Evolutionary conservation across 2,797 vertebrate genomes (phyloP), one percentile per base, ranked within the genome.

Genomic region (Pitangus sulphuratus): DNA sequence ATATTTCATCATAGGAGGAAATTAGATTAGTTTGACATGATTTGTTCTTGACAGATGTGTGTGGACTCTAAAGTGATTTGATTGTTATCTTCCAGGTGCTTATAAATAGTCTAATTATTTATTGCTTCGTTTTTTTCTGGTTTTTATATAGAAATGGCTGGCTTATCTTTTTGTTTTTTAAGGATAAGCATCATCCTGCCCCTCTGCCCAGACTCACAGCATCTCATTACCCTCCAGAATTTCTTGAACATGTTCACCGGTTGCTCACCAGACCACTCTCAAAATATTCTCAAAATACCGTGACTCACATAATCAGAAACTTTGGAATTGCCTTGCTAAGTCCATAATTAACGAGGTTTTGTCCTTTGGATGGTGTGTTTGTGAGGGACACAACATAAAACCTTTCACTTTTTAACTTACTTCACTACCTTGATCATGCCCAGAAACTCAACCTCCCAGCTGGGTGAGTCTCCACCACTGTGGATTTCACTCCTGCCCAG

Each of bases 21-120:
- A 86, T 96, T 5, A 70, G 35, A 76, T 93, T 58, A 86, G 37
- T 77, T 88, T 62, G 92, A 37, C 6, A 2, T 85, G 37, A 81
- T 90, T 91, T 74, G 44, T 80, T 93, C 76, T 83, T 4, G 17
- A 77, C 48, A 64, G 79, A 40, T 51, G 25, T 33, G 12, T 62
- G 60, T 56, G 85, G 79, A 42, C 61, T 56, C 31, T 74, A 56
- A 89, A 87, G 25, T 74, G 81, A 44, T 62, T 66, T 83, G 79
- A 83, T 91, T 62, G 53, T 70, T 93, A 81, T 77, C 80, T 94
- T 84, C 24, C 45, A 94, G 61, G 61, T 93, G 65, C 35, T 91
- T 91, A 81, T 86, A 91, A 91, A 81, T 71, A 86, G 44, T 5
- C 68, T 70, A 44, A 44, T 82, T 89, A 85, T 87, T 56, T 87